phyloP scores from a whole-genome alignment of 2,113 vertebrate species.

The Turdus rufiventris region DNA sequence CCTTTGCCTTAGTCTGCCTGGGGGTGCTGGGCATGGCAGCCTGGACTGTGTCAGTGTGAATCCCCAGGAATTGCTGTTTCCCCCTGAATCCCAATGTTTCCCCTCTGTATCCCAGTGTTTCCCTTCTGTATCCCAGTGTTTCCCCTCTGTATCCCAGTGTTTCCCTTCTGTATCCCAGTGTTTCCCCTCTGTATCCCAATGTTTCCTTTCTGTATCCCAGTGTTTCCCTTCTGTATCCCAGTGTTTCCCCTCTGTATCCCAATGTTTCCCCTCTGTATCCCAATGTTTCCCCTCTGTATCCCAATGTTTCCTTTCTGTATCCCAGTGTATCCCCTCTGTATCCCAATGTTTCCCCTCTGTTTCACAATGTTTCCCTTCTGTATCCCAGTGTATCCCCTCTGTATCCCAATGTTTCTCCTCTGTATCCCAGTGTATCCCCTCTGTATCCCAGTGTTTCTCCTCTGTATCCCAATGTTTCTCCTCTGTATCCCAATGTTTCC shows the following conservation, averaged over 20 bases:
- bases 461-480: background rate
- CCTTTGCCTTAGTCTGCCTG: fast-evolving
- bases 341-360: background rate
- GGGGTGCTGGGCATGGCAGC: background rate
- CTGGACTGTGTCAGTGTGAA: fast-evolving
- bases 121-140: too few species aligned
- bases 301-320: fast-evolving
- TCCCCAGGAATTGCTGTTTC: background rate
- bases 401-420: fast-evolving
- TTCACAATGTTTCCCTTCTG: fast-evolving
- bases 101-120: too few species aligned
- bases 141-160: too few species aligned
- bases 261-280: too few species aligned
- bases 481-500: background rate
- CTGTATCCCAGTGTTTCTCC: background rate
- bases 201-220: too few species aligned
- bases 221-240: too few species aligned
- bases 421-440: fast-evolving
- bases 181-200: too few species aligned
- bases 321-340: fast-evolving
- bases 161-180: too few species aligned
- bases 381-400: fast-evolving
- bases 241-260: too few species aligned
- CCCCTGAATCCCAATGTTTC: fast-evolving
- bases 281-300: background rate